Evolutionary conservation across 2,888 invertebrate genomes (phyloP), one percentile per base, ranked within the genome.

Genomic region (Machimus atricapillus): DNA sequence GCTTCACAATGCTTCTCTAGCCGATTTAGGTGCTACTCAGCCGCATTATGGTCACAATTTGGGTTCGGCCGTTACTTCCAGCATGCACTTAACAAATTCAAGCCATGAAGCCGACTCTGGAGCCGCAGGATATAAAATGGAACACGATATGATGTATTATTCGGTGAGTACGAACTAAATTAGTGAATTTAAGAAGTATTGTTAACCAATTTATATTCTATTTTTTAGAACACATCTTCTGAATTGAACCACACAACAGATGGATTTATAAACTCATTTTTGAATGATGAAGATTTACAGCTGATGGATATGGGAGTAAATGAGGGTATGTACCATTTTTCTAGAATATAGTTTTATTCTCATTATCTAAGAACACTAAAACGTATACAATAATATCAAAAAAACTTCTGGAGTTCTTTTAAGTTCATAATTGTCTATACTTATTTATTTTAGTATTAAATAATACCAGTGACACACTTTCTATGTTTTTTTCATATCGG

Each of bases 231-330:
- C 91, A 92, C 93, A 87, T 94, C 96, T 3, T 94, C 95, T 77
- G 95, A 95, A 90, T 93, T 95, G 91, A 95, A 95, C 92, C 95
- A 95, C 91, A 96, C 96, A 52, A 95, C 95, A 34, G 98, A 98
- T 90, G 97, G 97, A 74, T 97, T 97, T 90, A 95, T 98, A 58
- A 97, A 97, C 88, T 97, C 97, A 1, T 96, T 97, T 88, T 94
- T 98, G 85, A 97, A 97, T 91, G 97, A 97, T 90, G 97, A 97
- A 90, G 97, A 97, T 91, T 93, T 97, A 52, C 97, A 97, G 91
- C 94, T 97, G 82, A 97, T 98, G 97, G 97, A 97, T 90, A 97
- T 97, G 96, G 96, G 97, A 73, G 96, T 97, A 94, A 96, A 96
- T 90, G 97, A 97, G 93, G 96, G 97, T 97, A 93, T 93, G 95